phyloP scores from a whole-genome alignment of 2,797 vertebrate species.

The Enteromius mattozi region DNA sequence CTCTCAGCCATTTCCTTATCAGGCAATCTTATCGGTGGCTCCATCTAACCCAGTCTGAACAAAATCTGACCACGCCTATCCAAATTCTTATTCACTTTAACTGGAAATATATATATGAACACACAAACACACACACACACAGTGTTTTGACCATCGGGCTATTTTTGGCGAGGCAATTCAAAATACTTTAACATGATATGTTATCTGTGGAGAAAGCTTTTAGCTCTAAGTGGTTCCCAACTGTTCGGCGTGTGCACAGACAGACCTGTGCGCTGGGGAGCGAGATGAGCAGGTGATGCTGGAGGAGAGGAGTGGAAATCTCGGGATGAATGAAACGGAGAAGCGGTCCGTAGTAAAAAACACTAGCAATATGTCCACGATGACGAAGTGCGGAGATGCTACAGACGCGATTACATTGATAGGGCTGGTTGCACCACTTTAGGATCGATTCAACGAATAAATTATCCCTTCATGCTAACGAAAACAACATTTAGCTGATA shows the following conservation, averaged over 20 bases:
- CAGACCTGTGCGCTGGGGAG: conserved; percentile 71
- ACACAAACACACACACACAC: conserved; percentile 42
- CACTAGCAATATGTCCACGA: conserved; percentile 81
- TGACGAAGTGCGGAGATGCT: conserved; percentile 69
- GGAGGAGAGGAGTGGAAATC: conserved; percentile 72
- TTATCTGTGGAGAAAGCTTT: conserved; percentile 55
- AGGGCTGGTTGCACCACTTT: conserved; percentile 61
- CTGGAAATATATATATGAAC: conserved; percentile 62
- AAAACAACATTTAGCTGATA: conserved; percentile 67
- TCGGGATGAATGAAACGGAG: conserved; percentile 86
- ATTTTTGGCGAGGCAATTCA: conserved; percentile 56
- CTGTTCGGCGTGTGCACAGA: conserved; percentile 64
- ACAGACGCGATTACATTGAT: conserved; percentile 61
- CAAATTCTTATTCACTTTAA: conserved; percentile 73
- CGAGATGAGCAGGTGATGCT: conserved; percentile 78
- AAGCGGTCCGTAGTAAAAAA: conserved; percentile 82
- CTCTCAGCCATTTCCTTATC: conserved; percentile 73
- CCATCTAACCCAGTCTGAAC: conserved; percentile 77
- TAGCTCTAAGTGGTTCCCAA: conserved; percentile 59
- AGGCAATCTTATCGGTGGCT: conserved; percentile 75
- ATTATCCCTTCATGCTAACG: conserved; percentile 48
- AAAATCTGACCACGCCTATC: conserved; percentile 82
- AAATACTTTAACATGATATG: conserved; percentile 54
- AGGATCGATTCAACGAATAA: conserved; percentile 57
- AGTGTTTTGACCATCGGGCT: conserved; percentile 30